These are phyloP conservation scores for Hydrochoerus hydrochaeris DNA, from an alignment of 2,113 vertebrate genomes.

Conservation along the genomic window DNA sequence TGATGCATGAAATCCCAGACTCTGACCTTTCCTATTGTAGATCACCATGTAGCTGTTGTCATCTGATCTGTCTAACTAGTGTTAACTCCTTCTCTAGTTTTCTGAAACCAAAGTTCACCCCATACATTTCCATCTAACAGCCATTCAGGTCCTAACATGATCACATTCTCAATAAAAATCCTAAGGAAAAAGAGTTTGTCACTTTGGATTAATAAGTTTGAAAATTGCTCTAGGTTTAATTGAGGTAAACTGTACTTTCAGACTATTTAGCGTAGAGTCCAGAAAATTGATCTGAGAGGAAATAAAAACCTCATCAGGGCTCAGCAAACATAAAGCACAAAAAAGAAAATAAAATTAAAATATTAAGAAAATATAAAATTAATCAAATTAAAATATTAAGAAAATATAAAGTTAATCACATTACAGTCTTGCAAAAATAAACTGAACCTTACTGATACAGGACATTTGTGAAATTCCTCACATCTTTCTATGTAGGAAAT, in stretches of 20 bases:
- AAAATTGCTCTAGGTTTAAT: constrained; percentile 9
- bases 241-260: neutral
- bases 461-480: neutral
- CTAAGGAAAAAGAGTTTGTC: neutral
- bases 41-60: neutral
- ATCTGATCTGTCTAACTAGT: neutral
- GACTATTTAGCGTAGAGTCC: neutral
- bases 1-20: neutral
- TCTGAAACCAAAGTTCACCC: neutral
- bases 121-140: neutral
- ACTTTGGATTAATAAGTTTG: neutral
- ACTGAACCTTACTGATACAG: neutral
- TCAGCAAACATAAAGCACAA: neutral
- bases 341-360: neutral
- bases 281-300: neutral
- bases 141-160: neutral
- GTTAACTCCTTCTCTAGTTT: neutral
- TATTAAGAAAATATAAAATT: neutral
- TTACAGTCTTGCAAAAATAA: neutral
- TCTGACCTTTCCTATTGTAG: neutral
- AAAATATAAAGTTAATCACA: neutral
- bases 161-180: neutral
- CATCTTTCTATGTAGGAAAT: neutral
- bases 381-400: neutral
- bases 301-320: neutral